Conservation (phyloP, 1,140 invertebrate genomes). For the Sweltsa coloradensis region DNA sequence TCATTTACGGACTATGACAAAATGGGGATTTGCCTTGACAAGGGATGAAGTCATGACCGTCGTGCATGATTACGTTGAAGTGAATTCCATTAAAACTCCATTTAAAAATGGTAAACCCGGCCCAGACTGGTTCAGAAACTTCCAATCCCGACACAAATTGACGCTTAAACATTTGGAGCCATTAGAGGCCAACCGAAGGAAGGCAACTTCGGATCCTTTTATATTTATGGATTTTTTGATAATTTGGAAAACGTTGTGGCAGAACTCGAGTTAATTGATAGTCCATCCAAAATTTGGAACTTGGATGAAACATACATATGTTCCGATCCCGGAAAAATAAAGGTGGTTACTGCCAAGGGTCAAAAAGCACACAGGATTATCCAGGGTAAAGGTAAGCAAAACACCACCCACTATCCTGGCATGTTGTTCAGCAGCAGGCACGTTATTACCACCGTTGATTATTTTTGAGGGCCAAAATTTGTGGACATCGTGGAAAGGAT, state of each 20-base stretch:
- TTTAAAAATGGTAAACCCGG: conserved; percentile 8
- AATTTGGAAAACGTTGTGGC: conserved; percentile 2
- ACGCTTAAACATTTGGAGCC: conserved; percentile 3
- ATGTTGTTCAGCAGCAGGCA: conserved; percentile 10
- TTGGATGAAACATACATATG: conserved; percentile 14
- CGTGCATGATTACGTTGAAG: conserved; percentile 7
- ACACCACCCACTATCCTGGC: conserved; percentile 11
- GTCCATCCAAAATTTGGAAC: conserved; percentile 13
- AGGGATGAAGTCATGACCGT: conserved; percentile 2
- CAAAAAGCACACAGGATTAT: conserved; percentile 10
- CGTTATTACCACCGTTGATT: conserved; percentile 3
- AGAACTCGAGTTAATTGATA: conserved; percentile 13
- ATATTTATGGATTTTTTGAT: conserved; percentile 17
- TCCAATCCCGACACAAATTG: background rate
- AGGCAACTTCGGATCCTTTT: conserved; percentile 14
- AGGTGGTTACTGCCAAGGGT: conserved; percentile 4
- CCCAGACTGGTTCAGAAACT: conserved; percentile 3
- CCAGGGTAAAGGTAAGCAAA: conserved; percentile 5
- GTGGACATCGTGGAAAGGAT: no score
- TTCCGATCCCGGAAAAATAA: conserved; percentile 8
- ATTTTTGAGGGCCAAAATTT: no score
- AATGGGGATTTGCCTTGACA: conserved; percentile 4
- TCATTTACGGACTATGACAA: conserved; percentile 2
- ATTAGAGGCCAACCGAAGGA: conserved; percentile 1
- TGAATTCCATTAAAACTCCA: conserved; percentile 3